phyloP scores from a whole-genome alignment of 2,888 invertebrate genomes.

The Danaus chrysippus region DNA sequence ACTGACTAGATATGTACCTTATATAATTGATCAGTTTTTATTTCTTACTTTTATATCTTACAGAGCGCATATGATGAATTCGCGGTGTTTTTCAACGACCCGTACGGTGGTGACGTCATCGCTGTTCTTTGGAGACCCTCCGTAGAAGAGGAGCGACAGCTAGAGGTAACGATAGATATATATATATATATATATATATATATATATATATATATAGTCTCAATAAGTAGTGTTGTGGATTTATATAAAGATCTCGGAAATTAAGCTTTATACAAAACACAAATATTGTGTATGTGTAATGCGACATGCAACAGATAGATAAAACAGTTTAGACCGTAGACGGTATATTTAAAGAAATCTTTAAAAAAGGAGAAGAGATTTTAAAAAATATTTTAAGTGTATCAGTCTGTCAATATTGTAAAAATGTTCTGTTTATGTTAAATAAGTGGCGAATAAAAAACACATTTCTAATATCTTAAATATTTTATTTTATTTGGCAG shows the following conservation, averaged over 20 bases:
- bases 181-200: constrained; percentile 60
- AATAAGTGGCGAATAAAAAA: no score
- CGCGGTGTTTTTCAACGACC: constrained; percentile 93
- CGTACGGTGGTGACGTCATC: constrained; percentile 91
- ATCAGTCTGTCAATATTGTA: no score
- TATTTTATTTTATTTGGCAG: constrained; percentile 45
- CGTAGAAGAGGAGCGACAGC: constrained; percentile 47
- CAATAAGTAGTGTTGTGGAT: background rate
- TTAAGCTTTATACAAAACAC: background rate
- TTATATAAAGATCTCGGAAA: background rate
- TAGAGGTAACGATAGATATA: constrained; percentile 80
- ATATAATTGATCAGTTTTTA: constrained; percentile 5
- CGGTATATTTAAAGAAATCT: no score
- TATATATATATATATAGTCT: background rate
- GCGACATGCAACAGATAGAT: no score
- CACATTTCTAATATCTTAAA: no score
- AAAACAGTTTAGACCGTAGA: no score
- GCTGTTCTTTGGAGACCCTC: constrained; percentile 90
- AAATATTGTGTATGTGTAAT: no score
- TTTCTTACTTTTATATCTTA: no score
- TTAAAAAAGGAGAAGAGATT: no score
- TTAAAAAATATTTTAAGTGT: no score
- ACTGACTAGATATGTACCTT: no score
- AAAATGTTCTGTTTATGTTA: no score
- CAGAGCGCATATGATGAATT: constrained; percentile 86